Conservation (phyloP, 2,797 vertebrate species). For the Lepidocolaptes lacrymiger region DNA sequence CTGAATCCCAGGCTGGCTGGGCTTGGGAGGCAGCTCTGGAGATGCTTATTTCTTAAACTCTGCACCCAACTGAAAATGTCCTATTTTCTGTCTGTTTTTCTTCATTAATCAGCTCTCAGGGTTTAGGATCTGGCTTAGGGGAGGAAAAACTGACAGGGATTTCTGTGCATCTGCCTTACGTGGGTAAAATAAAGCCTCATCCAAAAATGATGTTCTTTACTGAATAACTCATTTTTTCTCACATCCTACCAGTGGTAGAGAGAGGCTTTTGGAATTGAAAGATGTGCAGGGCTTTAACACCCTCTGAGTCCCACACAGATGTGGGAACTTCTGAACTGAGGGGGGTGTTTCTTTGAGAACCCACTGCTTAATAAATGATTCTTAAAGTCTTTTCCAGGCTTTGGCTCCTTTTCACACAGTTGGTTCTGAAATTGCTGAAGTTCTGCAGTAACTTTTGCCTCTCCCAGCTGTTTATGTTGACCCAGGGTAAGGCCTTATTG, state of each 20-base stretch:
- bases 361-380: background rate
- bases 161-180: background rate
- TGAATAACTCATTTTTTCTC: background rate
- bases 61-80: background rate
- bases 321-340: background rate
- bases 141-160: background rate
- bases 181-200: background rate
- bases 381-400: background rate
- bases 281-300: background rate
- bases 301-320: background rate
- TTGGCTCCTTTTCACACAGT: background rate
- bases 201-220: background rate
- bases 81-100: background rate
- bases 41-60: background rate
- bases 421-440: background rate
- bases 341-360: background rate
- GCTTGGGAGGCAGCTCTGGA: background rate
- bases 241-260: background rate
- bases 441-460: background rate
- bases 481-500: background rate
- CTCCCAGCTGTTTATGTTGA: background rate
- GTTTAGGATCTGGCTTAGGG: background rate
- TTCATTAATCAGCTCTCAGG: background rate
- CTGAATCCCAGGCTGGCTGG: background rate
- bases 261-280: background rate